Conservation (phyloP, 2,797 vertebrate genomes). For the Nasua narica region DNA sequence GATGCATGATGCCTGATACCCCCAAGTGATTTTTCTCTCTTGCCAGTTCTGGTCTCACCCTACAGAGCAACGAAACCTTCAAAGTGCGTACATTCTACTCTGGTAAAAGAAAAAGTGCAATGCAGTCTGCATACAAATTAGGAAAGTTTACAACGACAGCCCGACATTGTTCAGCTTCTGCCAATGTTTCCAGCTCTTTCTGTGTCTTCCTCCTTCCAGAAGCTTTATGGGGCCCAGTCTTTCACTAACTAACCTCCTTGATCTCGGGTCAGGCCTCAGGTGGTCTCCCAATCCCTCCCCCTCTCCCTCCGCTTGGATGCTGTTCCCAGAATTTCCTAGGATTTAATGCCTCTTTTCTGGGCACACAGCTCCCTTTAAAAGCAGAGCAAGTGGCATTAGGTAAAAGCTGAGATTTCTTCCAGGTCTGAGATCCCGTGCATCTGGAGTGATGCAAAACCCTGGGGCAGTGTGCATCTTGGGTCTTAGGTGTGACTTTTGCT, state of each 20-base stretch:
- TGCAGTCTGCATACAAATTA: not conserved
- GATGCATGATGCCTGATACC: not conserved
- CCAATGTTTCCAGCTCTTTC: not conserved
- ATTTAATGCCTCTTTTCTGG: not conserved
- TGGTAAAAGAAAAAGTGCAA: not conserved
- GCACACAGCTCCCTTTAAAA: not conserved
- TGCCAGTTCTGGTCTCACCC: not conserved
- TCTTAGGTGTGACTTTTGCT: not conserved
- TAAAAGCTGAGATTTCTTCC: not conserved
- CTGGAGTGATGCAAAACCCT: not conserved
- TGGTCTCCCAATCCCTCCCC: not conserved
- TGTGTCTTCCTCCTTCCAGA: not conserved
- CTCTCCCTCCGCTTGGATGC: too few relatives aligned
- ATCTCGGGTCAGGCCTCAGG: not conserved
- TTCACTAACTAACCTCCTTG: not conserved
- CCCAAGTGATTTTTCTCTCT: not conserved
- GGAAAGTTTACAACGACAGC: not conserved
- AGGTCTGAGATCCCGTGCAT: not conserved
- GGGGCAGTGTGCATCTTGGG: fast-evolving
- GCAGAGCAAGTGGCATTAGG: not conserved
- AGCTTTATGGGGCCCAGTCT: not conserved
- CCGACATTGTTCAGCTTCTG: not conserved
- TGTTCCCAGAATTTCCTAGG: not conserved
- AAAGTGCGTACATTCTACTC: not conserved
- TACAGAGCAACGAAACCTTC: not conserved